Base-by-base conservation (phyloP, 2,797 vertebrate species). In the Sebastes steindachneri region DNA sequence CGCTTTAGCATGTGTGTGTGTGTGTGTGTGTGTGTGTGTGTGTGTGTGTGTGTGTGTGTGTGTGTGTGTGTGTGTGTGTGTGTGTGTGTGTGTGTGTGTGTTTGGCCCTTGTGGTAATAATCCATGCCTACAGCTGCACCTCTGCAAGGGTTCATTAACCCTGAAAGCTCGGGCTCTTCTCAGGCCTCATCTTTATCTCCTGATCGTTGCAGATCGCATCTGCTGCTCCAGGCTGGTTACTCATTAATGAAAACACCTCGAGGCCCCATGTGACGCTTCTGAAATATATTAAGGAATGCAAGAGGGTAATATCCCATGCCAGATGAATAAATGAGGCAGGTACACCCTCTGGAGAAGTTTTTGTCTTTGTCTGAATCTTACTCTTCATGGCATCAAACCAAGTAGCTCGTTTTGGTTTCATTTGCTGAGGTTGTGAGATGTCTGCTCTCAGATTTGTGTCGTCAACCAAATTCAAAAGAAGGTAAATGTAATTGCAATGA, bases 131-230 rank as follows among this genome's bases (percentile, higher is more conserved):
- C 65, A 63, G 91, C 91, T 75, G 28, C 79, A 88, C 88, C 88
- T 86, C 93, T 89, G 88, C 77, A 53, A 89, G 83, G 94, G 87
- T 93, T 95, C 91, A 95, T 95, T 95, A 95, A 91, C 90, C 87
- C 81, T 92, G 90, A 92, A 82, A 86, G 75, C 79, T 72, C 69
- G 69, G 73, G 19, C 51, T 80, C 89, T 87, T 85, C 80, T 83
- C 79, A 28, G 73, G 86, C 87, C 86, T 93, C 90, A 80, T 93
- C 89, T 90, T 82, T 73, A 87, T 86, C 86, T 91, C 89, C 71
- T 79, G 89, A 89, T 89, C 79, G 79, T 85, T 92, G 80, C 79
- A 84, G 71, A 85, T 82, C 89, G 89, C 92, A 93, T 92, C 87
- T 89, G 91, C 89, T 84, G 82, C 90, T 89, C 75, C 77, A 79